Conservation (phyloP, 2,113 vertebrate species). For the Xenopus laevis region DNA sequence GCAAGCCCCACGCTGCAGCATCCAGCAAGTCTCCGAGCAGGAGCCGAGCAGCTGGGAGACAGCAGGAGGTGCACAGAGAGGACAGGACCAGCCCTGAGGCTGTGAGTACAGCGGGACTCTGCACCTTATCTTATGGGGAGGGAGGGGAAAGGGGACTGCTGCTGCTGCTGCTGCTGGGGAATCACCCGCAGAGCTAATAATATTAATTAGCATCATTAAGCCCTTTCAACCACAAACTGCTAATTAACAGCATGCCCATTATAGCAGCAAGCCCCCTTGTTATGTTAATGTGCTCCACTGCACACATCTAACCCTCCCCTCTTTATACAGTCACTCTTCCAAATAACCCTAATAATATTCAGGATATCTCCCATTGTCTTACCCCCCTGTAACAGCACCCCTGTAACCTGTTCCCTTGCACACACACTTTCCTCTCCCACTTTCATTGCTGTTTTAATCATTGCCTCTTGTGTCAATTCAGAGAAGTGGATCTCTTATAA, state of each 20-base stretch:
- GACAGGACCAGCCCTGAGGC: constrained; percentile 84
- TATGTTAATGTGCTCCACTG: no score
- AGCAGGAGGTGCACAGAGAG: constrained; percentile 79
- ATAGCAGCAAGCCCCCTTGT: not conserved
- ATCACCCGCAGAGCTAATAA: not conserved
- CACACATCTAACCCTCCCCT: no score
- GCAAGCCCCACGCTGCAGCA: constrained; percentile 78
- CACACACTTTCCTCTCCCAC: no score
- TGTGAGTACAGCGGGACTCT: constrained; percentile 64
- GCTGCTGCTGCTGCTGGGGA: not conserved
- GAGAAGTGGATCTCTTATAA: no score
- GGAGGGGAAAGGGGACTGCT: not conserved
- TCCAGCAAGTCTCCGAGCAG: constrained; percentile 65
- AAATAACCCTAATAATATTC: no score
- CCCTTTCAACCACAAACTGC: not conserved
- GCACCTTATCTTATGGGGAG: constrained; percentile 6
- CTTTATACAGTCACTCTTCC: no score
- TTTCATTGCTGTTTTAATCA: no score
- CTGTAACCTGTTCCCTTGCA: no score
- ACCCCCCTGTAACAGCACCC: no score
- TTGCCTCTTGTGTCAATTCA: no score
- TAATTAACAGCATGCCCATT: not conserved
- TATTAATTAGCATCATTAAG: not conserved
- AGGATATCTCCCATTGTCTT: no score
- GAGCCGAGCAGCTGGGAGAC: constrained; percentile 64